phyloP scores from a whole-genome alignment of 2,113 vertebrate genomes.

The Siniperca knerii region DNA sequence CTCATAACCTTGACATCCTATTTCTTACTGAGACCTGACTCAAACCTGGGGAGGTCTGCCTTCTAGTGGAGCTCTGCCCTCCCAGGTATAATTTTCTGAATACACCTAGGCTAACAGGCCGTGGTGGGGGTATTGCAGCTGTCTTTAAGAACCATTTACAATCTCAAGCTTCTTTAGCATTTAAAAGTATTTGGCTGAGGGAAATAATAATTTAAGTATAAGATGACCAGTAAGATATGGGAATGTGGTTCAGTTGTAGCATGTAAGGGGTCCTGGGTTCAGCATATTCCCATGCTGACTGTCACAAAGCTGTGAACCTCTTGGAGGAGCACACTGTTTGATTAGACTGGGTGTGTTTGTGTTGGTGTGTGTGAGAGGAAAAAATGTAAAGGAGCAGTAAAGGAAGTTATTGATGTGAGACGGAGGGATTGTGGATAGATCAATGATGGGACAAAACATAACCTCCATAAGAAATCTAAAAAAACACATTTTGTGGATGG shows the following conservation, averaged over 20 bases:
- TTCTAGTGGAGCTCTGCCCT: no score
- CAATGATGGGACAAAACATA: slow-evolving; percentile 38
- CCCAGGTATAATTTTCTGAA: no score
- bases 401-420: slow-evolving; percentile 44
- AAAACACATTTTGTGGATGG: background rate
- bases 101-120: no score
- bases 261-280: background rate
- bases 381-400: slow-evolving; percentile 38
- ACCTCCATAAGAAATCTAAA: slow-evolving; percentile 11
- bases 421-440: slow-evolving; percentile 38
- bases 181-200: background rate
- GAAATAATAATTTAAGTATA: background rate
- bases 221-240: background rate
- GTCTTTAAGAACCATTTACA: no score
- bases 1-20: no score
- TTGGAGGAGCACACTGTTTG: background rate
- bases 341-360: background rate
- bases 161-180: background rate
- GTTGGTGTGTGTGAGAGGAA: background rate
- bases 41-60: no score
- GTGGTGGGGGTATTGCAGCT: no score
- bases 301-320: background rate
- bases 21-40: no score
- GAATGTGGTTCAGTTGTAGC: background rate
- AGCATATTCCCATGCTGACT: background rate